Evolutionary conservation across 2,113 vertebrate genomes (phyloP).

Genomic region (Pachycephala philippinensis): DNA sequence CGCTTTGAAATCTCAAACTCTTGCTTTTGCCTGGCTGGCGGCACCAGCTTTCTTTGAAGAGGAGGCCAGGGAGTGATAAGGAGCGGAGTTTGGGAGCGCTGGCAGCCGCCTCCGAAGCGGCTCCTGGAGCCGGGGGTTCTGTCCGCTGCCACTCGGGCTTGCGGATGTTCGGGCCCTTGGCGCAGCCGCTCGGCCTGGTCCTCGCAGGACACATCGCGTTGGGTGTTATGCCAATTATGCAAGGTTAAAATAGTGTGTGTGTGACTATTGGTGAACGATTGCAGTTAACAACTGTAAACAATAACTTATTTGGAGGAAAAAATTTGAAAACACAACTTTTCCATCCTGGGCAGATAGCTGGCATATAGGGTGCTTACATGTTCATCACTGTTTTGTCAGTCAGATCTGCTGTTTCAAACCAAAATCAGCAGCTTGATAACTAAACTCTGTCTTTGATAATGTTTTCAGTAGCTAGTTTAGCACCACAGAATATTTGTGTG

Average conservation of each 20-base stretch:
- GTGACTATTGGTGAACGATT: accelerated
- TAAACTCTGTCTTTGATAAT: accelerated
- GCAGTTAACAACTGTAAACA: background rate
- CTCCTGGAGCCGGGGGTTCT: accelerated
- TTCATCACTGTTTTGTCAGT: background rate
- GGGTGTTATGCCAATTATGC: accelerated
- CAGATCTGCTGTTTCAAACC: background rate
- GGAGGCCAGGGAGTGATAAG: accelerated
- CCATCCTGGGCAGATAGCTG: background rate
- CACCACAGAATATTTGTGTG: background rate
- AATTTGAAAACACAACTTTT: accelerated
- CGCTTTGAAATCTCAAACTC: background rate
- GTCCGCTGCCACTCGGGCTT: accelerated
- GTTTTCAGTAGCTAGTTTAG: background rate
- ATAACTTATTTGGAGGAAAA: background rate
- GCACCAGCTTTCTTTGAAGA: background rate
- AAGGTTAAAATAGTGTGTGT: background rate
- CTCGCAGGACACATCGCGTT: accelerated
- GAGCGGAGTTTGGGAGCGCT: background rate
- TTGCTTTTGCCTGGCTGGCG: background rate
- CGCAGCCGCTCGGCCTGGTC: background rate
- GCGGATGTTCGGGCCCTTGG: background rate
- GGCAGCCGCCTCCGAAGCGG: background rate
- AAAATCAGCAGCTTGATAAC: background rate
- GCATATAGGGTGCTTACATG: background rate